Percentiles rank a stretch among this genome's conserved stretches.
These are phyloP conservation scores for Philonicus albiceps DNA, from an alignment of 2,888 invertebrate genomes.

Conservation along the genomic window DNA sequence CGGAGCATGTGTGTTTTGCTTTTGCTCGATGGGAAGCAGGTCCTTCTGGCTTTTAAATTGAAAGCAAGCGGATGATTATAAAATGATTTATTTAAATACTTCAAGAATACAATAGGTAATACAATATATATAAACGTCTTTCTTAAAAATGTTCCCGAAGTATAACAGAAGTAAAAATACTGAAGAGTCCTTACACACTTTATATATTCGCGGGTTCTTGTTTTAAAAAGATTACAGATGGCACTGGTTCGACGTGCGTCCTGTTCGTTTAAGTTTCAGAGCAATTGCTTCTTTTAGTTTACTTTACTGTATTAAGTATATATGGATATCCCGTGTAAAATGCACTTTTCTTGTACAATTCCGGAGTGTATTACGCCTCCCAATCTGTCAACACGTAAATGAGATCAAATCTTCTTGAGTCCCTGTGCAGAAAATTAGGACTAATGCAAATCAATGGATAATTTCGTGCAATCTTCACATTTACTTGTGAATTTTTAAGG, in stretches of 20 bases:
- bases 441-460: neutral
- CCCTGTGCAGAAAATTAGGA: neutral
- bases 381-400: neutral
- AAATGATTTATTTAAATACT: conserved; percentile 33
- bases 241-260: conserved; percentile 22
- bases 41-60: neutral
- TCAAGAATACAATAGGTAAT: conserved; percentile 23
- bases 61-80: neutral
- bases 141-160: conserved; percentile 23
- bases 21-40: neutral
- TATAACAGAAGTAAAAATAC: conserved; percentile 36
- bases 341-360: conserved; percentile 10
- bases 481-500: neutral
- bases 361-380: neutral
- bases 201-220: conserved; percentile 5
- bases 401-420: conserved; percentile 8
- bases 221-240: conserved; percentile 20
- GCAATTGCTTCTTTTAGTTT: neutral
- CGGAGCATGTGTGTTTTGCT: neutral
- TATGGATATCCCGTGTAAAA: neutral
- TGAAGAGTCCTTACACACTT: neutral
- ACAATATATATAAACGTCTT: conserved; percentile 21
- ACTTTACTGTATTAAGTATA: conserved; percentile 4
- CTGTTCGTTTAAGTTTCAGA: neutral
- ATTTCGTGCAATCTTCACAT: neutral